A percentile compares a stretch with the other conserved stretches of the same genome.
Evolutionary conservation across 2,888 invertebrate genomes (phyloP).

Genomic region (Onthophagus sagittarius): DNA sequence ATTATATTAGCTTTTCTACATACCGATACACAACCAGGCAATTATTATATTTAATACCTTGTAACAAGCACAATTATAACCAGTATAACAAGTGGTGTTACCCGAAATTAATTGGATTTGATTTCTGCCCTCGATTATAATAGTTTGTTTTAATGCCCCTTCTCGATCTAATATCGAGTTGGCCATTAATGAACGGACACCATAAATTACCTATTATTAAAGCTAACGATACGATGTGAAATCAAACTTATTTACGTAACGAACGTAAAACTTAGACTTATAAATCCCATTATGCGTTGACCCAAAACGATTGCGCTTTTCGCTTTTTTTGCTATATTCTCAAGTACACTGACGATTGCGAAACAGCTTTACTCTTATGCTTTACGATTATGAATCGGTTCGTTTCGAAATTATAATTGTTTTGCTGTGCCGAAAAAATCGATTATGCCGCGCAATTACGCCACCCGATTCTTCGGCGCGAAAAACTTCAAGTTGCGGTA

Average conservation of each 20-base stretch:
- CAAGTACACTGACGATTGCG: not conserved
- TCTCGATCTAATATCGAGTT: not conserved
- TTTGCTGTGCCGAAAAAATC: not conserved
- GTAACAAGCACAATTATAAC: not conserved
- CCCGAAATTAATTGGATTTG: not conserved
- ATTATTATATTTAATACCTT: not conserved
- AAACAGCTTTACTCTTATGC: not conserved
- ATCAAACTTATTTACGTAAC: not conserved
- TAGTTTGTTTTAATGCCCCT: not conserved
- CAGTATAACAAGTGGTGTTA: not conserved
- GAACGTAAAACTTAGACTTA: not conserved
- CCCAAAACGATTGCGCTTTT: not conserved
- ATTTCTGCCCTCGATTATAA: not conserved
- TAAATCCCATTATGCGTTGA: not conserved
- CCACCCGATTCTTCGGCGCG: not conserved
- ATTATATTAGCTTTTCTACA: not conserved
- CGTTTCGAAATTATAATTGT: not conserved
- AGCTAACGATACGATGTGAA: not conserved
- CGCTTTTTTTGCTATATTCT: not conserved
- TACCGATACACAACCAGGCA: not conserved
- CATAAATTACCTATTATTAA: not conserved
- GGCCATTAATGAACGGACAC: not conserved
- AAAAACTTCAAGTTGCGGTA: not conserved
- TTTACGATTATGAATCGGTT: not conserved
- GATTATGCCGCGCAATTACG: not conserved